Evolutionary conservation across 1,140 invertebrate species (phyloP).

Genomic region (Hypsibius dujardini): DNA sequence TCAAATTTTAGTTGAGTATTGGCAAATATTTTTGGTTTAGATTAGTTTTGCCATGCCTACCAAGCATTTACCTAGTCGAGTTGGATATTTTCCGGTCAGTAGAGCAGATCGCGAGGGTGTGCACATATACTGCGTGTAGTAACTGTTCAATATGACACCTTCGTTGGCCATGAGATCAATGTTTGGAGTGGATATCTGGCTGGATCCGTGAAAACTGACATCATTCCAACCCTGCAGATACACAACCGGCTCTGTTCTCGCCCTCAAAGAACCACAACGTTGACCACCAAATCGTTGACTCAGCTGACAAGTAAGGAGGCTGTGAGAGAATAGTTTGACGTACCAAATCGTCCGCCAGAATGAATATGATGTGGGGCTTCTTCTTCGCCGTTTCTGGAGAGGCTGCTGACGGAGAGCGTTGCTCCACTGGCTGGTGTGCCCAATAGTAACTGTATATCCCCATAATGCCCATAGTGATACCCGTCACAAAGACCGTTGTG

Average conservation of each 20-base stretch:
- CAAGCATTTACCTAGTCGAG: constrained; percentile 51
- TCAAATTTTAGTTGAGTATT: neutral
- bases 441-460: no score
- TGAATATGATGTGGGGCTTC: neutral
- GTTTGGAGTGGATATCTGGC: constrained; percentile 64
- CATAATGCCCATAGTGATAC: no score
- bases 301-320: neutral
- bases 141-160: constrained; percentile 55
- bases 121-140: constrained; percentile 58
- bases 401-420: no score
- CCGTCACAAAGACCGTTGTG: no score
- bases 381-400: no score
- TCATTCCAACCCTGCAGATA: constrained; percentile 60
- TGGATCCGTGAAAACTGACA: constrained; percentile 66
- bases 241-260: neutral
- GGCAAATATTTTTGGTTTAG: neutral
- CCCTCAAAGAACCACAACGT: no score
- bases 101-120: constrained; percentile 56
- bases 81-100: constrained; percentile 70
- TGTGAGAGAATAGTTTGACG: neutral
- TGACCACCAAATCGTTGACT: no score
- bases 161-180: constrained; percentile 60
- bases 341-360: neutral
- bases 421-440: no score
- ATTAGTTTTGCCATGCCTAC: constrained; percentile 10